phyloP scores from a whole-genome alignment of 2,113 vertebrate genomes.

The Capricornis sumatraensis region DNA sequence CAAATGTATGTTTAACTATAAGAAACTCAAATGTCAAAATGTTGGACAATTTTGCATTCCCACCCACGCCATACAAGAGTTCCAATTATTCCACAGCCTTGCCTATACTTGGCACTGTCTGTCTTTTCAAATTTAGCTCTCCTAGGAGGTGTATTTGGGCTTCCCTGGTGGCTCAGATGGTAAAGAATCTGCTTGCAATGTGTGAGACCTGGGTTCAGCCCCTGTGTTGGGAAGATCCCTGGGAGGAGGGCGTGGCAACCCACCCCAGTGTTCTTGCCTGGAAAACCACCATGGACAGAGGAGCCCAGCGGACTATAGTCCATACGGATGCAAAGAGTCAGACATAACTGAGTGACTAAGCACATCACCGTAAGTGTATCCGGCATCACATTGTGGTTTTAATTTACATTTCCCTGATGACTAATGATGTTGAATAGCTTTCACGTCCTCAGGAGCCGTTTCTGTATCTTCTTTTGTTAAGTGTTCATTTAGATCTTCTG shows the following conservation, averaged over 20 bases:
- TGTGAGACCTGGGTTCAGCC: not conserved
- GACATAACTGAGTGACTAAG: not conserved
- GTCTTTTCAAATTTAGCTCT: not conserved
- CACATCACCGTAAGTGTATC: not conserved
- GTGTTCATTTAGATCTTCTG: not conserved
- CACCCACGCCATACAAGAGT: accelerated
- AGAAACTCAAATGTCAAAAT: not conserved
- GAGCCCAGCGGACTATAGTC: accelerated
- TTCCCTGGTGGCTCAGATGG: not conserved
- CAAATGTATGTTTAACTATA: not conserved
- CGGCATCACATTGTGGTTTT: not conserved
- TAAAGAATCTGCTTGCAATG: not conserved
- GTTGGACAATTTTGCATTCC: not conserved
- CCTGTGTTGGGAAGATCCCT: not conserved
- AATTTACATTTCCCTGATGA: not conserved
- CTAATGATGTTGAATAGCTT: not conserved
- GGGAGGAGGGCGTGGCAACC: not conserved
- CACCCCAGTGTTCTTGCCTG: not conserved
- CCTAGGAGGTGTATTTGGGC: not conserved
- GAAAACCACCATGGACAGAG: not conserved
- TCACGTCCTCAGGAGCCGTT: not conserved
- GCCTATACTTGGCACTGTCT: not conserved
- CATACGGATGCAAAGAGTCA: not conserved
- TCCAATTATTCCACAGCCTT: not conserved
- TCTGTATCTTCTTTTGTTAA: not conserved